Evolutionary conservation across 2,888 invertebrate species (phyloP).

Genomic region (Phorcus lineatus): DNA sequence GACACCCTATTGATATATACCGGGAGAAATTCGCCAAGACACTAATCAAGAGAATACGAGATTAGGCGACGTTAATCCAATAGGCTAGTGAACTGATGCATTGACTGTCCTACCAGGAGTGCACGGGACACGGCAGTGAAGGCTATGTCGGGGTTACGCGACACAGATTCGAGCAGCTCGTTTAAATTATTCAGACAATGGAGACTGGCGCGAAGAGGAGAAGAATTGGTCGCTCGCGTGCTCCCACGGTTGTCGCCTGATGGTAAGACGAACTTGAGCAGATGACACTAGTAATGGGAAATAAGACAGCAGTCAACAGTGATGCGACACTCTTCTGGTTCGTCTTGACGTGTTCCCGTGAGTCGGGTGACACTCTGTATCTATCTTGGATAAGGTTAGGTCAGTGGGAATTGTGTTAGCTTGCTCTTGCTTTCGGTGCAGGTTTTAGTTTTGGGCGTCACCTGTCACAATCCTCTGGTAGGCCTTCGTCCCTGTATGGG

Average conservation of each 20-base stretch:
- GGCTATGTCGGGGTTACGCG: background rate
- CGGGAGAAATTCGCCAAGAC: background rate
- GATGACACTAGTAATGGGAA: background rate
- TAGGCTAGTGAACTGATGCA: background rate
- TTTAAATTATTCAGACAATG: conserved; percentile 8
- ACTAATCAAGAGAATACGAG: background rate
- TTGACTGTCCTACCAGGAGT: background rate
- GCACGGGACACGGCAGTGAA: no score
- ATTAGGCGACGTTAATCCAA: background rate
- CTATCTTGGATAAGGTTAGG: no score
- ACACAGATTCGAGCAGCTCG: background rate
- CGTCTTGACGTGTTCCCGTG: no score
- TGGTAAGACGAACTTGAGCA: background rate
- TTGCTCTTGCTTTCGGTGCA: no score
- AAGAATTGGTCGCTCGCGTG: conserved; percentile 1
- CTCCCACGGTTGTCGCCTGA: background rate
- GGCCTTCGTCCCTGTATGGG: no score
- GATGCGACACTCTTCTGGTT: background rate
- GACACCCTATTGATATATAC: background rate
- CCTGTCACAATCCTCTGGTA: no score
- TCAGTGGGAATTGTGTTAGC: no score
- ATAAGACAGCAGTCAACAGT: background rate
- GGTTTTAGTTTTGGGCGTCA: no score
- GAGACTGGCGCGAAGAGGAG: background rate
- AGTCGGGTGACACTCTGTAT: no score